phyloP scores from a whole-genome alignment of 2,888 invertebrate genomes.

The Eilema sororculum region DNA sequence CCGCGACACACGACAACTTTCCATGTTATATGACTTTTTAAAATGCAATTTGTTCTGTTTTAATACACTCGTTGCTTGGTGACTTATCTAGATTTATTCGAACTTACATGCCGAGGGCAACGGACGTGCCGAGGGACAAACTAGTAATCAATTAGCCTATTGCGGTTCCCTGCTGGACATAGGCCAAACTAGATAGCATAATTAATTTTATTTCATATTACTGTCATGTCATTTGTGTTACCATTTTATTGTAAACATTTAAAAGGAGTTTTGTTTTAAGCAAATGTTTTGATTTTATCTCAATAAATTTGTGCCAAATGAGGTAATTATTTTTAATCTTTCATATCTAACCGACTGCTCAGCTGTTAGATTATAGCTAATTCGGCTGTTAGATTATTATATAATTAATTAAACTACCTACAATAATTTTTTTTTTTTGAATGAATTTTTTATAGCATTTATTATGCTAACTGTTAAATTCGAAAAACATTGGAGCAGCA shows the following conservation, averaged over 20 bases:
- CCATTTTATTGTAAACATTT: background rate
- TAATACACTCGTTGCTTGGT: slow-evolving; percentile 52
- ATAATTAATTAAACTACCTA: background rate
- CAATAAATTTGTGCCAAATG: background rate
- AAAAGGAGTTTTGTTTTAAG: no score
- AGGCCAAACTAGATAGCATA: no score
- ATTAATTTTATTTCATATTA: slow-evolving; percentile 10
- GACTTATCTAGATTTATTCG: slow-evolving; percentile 48
- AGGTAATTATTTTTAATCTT: background rate
- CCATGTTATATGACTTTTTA: slow-evolving; percentile 50
- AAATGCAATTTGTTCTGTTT: slow-evolving; percentile 53
- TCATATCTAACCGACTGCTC: no score
- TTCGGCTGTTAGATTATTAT: no score
- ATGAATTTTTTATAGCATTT: no score
- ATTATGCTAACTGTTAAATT: no score
- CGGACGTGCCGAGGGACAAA: slow-evolving; percentile 14
- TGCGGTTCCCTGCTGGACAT: no score
- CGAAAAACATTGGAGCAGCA: no score
- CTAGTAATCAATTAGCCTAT: no score
- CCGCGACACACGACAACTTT: slow-evolving; percentile 52
- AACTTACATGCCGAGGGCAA: slow-evolving; percentile 36
- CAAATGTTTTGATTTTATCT: background rate
- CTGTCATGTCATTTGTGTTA: background rate
- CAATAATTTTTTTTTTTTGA: background rate
- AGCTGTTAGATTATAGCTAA: no score